Base-by-base conservation (phyloP, 2,888 invertebrate genomes). In the Clostera curtula region DNA sequence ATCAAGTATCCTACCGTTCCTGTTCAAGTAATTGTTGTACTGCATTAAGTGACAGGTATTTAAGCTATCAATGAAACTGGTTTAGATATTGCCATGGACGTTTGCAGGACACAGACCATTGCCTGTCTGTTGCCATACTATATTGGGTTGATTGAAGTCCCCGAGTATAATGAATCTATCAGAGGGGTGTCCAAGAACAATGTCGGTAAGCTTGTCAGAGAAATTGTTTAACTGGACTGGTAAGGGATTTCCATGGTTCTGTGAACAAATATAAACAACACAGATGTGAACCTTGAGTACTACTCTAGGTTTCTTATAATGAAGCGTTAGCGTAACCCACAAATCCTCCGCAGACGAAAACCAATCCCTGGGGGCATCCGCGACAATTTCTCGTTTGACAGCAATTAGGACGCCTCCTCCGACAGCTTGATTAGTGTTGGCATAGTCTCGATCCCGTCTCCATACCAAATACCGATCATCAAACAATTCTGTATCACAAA, bases 391-490 rank as follows among this genome's bases (percentile, higher is more conserved):
- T 4, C 24, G 17, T 13, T 10, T 20, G 9, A 29, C 23, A 12
- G 33, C 33, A 3, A 30, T 24, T 3, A 30, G 7, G 5, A 32
- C 32, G 12, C 33, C 37, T 0, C 34, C 31, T 2, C 34, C 29
- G 17, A 18, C 9, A 7, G 22, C 8, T 18, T 34, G 31, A 6
- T n/a, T n/a, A 10, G 31, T 37, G 2, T 3, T 15, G n/a, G n/a
- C n/a, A n/a, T n/a, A n/a, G n/a, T n/a, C n/a, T 1, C 37, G 21
- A 10, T 37, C 34, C 4, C 37, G 29, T 4, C 37, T 20, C 29
- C 31, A 37, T 2, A 35, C 26, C 2, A 31, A 8, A 28, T 35
- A 35, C 5, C 35, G 11, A 15, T 20, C 24, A 16, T 31, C 34
- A 14, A 31, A 31, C 1, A 34, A 14, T 18, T 36, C 33, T 7